phyloP scores from a whole-genome alignment of 2,113 vertebrate species.

The Dasyprocta punctata region DNA sequence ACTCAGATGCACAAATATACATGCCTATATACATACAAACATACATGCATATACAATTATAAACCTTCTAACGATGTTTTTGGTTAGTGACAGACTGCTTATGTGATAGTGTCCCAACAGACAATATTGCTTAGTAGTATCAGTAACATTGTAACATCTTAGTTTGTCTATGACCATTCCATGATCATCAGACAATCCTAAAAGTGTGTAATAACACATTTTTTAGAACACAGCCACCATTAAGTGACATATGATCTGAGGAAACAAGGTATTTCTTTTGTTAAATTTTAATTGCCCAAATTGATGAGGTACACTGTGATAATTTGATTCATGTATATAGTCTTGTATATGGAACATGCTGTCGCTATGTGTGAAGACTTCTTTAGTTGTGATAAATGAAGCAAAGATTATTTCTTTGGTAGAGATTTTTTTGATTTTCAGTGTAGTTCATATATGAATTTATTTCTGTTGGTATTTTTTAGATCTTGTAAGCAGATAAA shows the following conservation, averaged over 20 bases:
- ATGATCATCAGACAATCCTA: neutral
- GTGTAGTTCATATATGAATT: neutral
- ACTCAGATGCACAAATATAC: neutral
- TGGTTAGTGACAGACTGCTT: neutral
- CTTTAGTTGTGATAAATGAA: neutral
- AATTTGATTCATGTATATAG: neutral
- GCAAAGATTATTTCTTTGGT: neutral
- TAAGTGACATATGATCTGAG: neutral
- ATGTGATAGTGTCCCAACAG: no score
- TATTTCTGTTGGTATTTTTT: neutral
- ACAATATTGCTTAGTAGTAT: neutral
- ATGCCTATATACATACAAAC: no score
- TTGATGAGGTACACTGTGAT: neutral
- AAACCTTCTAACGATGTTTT: neutral
- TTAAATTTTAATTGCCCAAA: neutral
- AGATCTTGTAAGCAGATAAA: neutral
- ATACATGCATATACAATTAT: neutral
- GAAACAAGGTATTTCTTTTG: neutral
- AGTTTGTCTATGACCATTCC: neutral
- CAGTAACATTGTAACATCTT: neutral
- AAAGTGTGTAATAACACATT: no score
- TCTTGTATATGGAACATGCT: neutral
- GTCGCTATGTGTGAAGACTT: neutral
- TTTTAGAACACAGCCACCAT: neutral
- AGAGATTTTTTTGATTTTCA: neutral